phyloP scores from a whole-genome alignment of 2,888 invertebrate species.

The Apomyelois bistriatella region DNA sequence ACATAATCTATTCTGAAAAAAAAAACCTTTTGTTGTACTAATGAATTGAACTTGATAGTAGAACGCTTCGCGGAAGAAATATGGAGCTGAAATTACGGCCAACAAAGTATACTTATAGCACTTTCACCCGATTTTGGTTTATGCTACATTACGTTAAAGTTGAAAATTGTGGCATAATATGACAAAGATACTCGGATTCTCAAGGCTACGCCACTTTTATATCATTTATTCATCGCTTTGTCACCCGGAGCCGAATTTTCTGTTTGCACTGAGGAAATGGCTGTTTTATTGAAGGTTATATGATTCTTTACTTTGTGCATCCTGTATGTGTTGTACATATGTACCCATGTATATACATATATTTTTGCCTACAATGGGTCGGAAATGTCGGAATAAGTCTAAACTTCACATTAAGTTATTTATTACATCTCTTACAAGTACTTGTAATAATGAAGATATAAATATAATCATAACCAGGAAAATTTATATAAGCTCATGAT shows the following conservation, averaged over 20 bases:
- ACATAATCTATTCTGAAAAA: neutral
- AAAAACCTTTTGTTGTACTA: neutral
- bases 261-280: conserved; percentile 17
- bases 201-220: conserved; percentile 13
- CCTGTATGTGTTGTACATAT: too few species aligned
- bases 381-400: too few species aligned
- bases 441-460: too few species aligned
- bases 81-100: conserved; percentile 11
- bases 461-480: too few species aligned
- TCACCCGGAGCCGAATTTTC: conserved; percentile 35
- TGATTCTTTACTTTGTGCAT: conserved; percentile 10
- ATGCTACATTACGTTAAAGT: neutral
- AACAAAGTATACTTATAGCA: neutral
- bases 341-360: too few species aligned
- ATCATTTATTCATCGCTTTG: conserved; percentile 45
- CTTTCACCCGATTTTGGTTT: neutral
- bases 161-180: neutral
- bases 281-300: conserved; percentile 15
- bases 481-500: too few species aligned
- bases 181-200: conserved; percentile 1
- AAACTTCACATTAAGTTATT: too few species aligned
- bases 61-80: neutral
- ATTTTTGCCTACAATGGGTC: too few species aligned
- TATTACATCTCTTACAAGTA: too few species aligned
- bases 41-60: neutral